A percentile compares a stretch with the other conserved stretches of the same genome.
These are phyloP conservation scores for Cephalopachus bancanus DNA, from an alignment of 2,797 vertebrate genomes.

Conservation along the genomic window DNA sequence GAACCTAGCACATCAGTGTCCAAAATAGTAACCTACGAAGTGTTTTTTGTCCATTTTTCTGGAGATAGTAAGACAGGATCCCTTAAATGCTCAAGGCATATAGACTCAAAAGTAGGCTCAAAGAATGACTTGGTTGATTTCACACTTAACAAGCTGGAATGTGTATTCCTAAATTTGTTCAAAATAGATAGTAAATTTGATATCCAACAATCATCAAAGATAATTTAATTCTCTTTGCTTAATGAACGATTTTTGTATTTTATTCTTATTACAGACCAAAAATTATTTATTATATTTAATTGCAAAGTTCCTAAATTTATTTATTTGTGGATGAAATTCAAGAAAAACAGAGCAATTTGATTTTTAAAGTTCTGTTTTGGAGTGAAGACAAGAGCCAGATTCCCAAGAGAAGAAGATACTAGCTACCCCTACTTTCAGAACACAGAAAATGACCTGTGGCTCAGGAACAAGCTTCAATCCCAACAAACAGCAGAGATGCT, in stretches of 20 bases:
- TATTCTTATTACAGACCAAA: not conserved
- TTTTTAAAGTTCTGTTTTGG: not conserved
- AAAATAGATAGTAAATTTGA: not conserved
- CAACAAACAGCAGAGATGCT: not conserved
- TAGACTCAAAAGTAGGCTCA: not conserved
- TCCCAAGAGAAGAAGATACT: not conserved
- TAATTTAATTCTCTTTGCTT: not conserved
- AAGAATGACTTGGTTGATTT: not conserved
- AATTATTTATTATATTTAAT: not conserved
- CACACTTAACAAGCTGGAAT: not conserved
- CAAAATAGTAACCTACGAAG: slow-evolving; percentile 1
- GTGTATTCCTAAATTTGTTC: not conserved
- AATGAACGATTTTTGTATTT: not conserved
- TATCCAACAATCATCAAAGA: not conserved
- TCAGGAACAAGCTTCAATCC: not conserved
- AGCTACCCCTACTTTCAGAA: not conserved
- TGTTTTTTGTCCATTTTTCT: slow-evolving; percentile 20
- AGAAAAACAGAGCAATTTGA: not conserved
- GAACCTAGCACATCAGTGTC: not conserved
- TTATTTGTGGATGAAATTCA: not conserved
- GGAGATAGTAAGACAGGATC: not conserved
- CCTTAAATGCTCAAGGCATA: not conserved
- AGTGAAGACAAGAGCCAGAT: not conserved
- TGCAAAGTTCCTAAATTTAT: not conserved
- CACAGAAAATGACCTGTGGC: not conserved